phyloP scores from a whole-genome alignment of 2,888 invertebrate species.

The Nycteola revayana region DNA sequence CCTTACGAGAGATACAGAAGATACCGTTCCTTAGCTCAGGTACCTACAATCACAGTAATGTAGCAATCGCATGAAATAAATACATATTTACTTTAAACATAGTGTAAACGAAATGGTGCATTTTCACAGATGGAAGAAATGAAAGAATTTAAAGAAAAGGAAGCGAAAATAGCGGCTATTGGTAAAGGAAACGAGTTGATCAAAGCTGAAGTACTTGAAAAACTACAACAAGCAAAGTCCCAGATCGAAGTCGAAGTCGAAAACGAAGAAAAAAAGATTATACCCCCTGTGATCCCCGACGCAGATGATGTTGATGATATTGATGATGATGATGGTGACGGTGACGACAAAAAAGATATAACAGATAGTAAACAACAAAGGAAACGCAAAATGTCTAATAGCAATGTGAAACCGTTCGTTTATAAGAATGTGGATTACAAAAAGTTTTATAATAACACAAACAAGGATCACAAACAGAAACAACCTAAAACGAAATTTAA shows the following conservation, averaged over 20 bases:
- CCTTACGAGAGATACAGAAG: slow-evolving; percentile 64
- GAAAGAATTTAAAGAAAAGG: slow-evolving; percentile 54
- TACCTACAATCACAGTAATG: slow-evolving; percentile 26
- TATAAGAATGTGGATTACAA: slow-evolving; percentile 58
- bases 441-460: slow-evolving; percentile 52
- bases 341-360: slow-evolving; percentile 22
- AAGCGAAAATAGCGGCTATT: slow-evolving; percentile 58
- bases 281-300: too few species aligned
- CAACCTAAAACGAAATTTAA: slow-evolving; percentile 54
- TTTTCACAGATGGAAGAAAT: slow-evolving; percentile 57
- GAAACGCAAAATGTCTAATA: slow-evolving; percentile 44
- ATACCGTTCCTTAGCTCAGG: slow-evolving; percentile 59
- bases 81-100: too few species aligned
- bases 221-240: slow-evolving; percentile 47
- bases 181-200: slow-evolving; percentile 56
- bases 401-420: slow-evolving; percentile 36
- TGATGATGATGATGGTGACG: slow-evolving; percentile 7
- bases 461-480: slow-evolving; percentile 49
- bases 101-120: slow-evolving; percentile 10
- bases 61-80: slow-evolving; percentile 11
- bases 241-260: slow-evolving; percentile 37
- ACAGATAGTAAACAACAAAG: slow-evolving; percentile 35
- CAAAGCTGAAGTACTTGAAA: slow-evolving; percentile 50
- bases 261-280: slow-evolving; percentile 1
- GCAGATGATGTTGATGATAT: background rate